phyloP scores from a whole-genome alignment of 53 echinoderm and acorn worm genomes.

The Crossaster papposus region DNA sequence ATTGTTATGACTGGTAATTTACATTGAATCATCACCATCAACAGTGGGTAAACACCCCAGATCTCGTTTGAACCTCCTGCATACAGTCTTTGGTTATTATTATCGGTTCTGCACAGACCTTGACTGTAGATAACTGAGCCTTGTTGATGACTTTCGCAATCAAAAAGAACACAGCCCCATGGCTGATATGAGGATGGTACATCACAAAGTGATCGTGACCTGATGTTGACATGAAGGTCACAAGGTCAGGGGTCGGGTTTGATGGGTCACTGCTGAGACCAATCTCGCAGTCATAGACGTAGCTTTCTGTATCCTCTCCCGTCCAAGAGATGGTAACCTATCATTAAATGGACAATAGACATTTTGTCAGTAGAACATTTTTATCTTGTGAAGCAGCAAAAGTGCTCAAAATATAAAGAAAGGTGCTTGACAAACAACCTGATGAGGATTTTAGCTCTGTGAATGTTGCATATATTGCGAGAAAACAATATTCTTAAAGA shows the following conservation, averaged over 20 bases:
- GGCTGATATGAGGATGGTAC: conserved; percentile 61
- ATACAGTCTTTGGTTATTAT: no score
- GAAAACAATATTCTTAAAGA: no score
- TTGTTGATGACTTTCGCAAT: conserved; percentile 55
- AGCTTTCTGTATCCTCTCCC: conserved; percentile 46
- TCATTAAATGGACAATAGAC: not conserved
- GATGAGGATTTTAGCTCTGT: no score
- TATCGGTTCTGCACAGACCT: conserved; percentile 13
- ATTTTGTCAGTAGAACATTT: no score
- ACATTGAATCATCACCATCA: no score
- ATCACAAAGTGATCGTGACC: conserved; percentile 46
- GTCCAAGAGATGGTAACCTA: conserved; percentile 52
- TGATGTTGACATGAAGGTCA: conserved; percentile 58
- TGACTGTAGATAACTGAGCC: conserved; percentile 45
- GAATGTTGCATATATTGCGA: no score
- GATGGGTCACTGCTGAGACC: conserved; percentile 43
- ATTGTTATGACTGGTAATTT: no score
- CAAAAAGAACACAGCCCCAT: conserved; percentile 58
- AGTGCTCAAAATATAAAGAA: no score
- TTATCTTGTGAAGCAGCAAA: no score
- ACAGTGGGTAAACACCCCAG: no score
- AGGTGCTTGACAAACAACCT: no score
- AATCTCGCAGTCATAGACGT: conserved; percentile 57
- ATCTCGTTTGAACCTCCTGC: no score
- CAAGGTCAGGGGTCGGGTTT: conserved; percentile 60